Evolutionary conservation across 2,113 vertebrate species (phyloP).

Genomic region (Eurypyga helias): DNA sequence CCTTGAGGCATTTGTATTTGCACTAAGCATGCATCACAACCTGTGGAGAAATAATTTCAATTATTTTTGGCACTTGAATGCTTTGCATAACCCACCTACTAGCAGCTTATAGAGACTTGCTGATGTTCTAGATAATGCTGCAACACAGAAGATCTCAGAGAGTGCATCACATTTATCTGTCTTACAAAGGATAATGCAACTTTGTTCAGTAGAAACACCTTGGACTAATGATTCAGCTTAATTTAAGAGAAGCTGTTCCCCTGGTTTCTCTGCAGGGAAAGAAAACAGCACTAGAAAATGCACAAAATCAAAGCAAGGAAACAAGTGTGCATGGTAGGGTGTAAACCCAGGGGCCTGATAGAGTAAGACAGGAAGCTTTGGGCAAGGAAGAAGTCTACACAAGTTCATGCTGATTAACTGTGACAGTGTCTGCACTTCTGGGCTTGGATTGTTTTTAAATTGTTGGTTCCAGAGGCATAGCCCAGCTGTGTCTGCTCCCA

Average conservation of each 20-base stretch:
- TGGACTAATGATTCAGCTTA: slow-evolving; percentile 18
- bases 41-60: background rate
- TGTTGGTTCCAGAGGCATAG: background rate
- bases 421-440: background rate
- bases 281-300: background rate
- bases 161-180: background rate
- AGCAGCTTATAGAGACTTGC: background rate
- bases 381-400: background rate
- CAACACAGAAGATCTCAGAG: background rate
- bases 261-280: background rate
- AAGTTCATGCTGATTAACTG: background rate
- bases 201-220: slow-evolving; percentile 3
- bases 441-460: background rate
- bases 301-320: background rate
- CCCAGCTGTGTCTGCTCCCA: background rate
- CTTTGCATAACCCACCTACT: background rate
- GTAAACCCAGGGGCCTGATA: background rate
- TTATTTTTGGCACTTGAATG: background rate
- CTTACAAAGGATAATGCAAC: slow-evolving; percentile 6
- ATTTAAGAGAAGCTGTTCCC: background rate
- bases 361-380: background rate
- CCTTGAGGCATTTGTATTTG: background rate
- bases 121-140: background rate
- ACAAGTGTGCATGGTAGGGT: background rate
- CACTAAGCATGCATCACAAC: background rate